A percentile compares a stretch with the other conserved stretches of the same genome.
These are phyloP conservation scores for Hystrix brachyura DNA, from an alignment of 2,113 vertebrate species.

Conservation along the genomic window DNA sequence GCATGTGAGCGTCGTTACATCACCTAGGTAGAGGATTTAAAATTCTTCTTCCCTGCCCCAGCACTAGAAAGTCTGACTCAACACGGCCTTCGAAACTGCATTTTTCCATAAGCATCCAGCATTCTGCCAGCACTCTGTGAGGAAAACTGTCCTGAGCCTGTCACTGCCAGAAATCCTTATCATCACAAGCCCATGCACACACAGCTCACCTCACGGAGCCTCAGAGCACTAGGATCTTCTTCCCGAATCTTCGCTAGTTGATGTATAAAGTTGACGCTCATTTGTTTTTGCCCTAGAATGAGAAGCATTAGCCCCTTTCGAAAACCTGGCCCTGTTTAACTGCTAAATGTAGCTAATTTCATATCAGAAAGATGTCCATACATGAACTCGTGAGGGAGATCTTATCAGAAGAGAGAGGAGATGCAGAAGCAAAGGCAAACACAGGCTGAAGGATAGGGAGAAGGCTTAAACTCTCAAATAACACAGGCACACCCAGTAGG, in stretches of 20 bases:
- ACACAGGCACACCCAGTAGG: neutral
- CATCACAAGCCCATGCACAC: neutral
- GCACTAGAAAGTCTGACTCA: neutral
- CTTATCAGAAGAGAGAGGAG: neutral
- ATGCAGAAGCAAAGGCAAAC: neutral
- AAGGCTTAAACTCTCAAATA: neutral
- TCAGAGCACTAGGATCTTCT: neutral
- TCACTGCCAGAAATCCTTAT: neutral
- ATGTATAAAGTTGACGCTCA: neutral
- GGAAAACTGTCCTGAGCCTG: neutral
- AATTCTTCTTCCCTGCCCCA: neutral
- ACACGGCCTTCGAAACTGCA: neutral
- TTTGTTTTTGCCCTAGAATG: neutral
- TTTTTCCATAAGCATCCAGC: neutral
- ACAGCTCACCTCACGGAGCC: neutral
- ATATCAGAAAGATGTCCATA: neutral
- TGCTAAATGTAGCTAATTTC: neutral
- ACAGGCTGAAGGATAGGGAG: neutral
- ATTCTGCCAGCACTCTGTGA: neutral
- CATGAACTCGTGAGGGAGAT: neutral
- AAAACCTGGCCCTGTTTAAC: neutral
- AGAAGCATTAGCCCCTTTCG: neutral
- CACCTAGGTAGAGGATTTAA: neutral
- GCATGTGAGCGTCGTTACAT: neutral
- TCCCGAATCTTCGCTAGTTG: neutral